Conservation (phyloP, 2,888 invertebrate genomes). For the Melanostoma scalare region DNA sequence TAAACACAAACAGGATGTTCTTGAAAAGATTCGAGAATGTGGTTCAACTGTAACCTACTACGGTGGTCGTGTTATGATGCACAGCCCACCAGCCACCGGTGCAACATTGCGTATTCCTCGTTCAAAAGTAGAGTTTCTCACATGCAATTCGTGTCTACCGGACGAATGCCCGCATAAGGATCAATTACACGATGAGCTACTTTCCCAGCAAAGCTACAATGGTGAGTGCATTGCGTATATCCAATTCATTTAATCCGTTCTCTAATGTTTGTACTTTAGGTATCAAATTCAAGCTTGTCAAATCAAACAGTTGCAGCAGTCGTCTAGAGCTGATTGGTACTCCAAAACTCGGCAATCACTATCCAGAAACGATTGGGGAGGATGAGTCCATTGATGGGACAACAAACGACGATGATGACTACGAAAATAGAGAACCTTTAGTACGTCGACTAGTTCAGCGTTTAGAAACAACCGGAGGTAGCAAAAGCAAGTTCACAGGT, state of each 20-base stretch:
- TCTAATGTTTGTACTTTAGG: constrained; percentile 79
- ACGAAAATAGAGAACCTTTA: constrained; percentile 77
- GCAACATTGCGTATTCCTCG: constrained; percentile 81
- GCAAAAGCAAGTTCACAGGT: constrained; percentile 73
- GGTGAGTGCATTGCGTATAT: constrained; percentile 66
- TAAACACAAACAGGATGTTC: constrained; percentile 84
- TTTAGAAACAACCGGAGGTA: constrained; percentile 78
- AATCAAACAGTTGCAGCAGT: constrained; percentile 94
- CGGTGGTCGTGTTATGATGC: constrained; percentile 91
- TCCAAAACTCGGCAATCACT: constrained; percentile 76
- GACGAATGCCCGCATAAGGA: constrained; percentile 75
- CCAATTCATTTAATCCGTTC: constrained; percentile 10
- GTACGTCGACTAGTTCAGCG: constrained; percentile 81
- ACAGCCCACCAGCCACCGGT: constrained; percentile 82
- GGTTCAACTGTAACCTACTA: constrained; percentile 96
- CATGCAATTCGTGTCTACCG: constrained; percentile 81
- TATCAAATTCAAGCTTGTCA: constrained; percentile 91
- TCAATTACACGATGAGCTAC: constrained; percentile 70
- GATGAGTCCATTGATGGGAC: constrained; percentile 43
- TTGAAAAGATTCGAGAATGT: constrained; percentile 93
- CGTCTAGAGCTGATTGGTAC: constrained; percentile 90
- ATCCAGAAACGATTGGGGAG: constrained; percentile 62
- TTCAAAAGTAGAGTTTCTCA: constrained; percentile 79
- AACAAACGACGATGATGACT: constrained; percentile 23
- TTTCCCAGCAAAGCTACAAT: constrained; percentile 68